Evolutionary conservation across 2,113 vertebrate species (phyloP), one percentile per base, ranked within the genome.

Genomic region (Trematocara variabile): DNA sequence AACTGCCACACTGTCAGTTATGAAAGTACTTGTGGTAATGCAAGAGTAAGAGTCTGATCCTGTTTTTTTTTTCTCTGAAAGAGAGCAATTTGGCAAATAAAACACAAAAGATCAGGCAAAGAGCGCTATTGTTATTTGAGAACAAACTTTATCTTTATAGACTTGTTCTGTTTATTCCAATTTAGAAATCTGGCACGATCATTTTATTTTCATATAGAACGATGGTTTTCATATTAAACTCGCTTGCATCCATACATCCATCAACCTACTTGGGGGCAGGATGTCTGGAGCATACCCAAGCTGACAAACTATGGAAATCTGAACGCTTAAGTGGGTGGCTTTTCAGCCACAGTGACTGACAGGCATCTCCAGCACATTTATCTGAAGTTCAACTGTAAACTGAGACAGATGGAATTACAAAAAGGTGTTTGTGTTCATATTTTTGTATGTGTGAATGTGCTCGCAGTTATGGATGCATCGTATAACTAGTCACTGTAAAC

Each of bases 341-440:
- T 80, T 91, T 83, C 86, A 83, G 79, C 41, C 79, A 84, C n/a
- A 20, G 91, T 85, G 78, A 89, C 33, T 80, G 86, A 91, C 73
- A 68, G n/a, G 9, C 12, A 39, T 83, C 41, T 86, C 11, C 28
- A 50, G 81, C 83, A 83, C 78, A 81, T 88, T 87, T 79, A 81
- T 89, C 53, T 70, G 22, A 85, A 46, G 70, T 30, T 50, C 80
- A 82, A 7, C 53, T 48, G 33, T 53, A 60, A 84, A 33, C 68
- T 39, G 56, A 41, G 65, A 84, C 34, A 82, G 80, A 83, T 39
- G 50, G 79, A 90, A 88, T 55, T 48, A 80, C 60, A 80, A 37
- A 79, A 80, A 81, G 14, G 53, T 81, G 89, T 88, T 84, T 80
- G 79, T 58, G 44, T 44, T 87, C 37, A 4, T 82, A 46, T 77